Conservation (phyloP, 2,888 invertebrate species). For the Eupeodes luniger region DNA sequence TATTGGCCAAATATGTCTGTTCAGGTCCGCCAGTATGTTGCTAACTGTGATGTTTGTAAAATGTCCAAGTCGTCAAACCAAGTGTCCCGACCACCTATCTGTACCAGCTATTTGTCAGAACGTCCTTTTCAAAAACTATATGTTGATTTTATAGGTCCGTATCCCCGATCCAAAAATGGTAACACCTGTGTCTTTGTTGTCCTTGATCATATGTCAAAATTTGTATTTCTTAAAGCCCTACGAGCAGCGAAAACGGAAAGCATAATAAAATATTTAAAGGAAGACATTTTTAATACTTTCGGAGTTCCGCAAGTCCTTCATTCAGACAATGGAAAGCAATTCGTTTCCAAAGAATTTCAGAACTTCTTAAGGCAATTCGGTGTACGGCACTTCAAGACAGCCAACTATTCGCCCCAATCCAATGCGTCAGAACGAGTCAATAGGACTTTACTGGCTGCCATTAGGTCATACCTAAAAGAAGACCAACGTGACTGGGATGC, state of each 20-base stretch:
- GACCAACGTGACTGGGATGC: no score
- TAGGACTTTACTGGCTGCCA: no score
- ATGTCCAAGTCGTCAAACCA: background rate
- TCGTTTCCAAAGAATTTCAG: no score
- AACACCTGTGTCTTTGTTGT: constrained; percentile 13
- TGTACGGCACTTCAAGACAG: no score
- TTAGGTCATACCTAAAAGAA: no score
- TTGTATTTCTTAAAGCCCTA: background rate
- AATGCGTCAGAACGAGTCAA: no score
- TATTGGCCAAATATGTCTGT: background rate
- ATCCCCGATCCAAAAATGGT: background rate
- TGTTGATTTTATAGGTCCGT: background rate
- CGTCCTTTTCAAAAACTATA: background rate
- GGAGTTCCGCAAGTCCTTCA: no score
- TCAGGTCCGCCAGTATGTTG: background rate
- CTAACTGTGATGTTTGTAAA: background rate
- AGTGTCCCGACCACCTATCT: background rate
- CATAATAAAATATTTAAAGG: constrained; percentile 1
- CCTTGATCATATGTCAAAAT: constrained; percentile 16
- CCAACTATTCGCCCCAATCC: no score
- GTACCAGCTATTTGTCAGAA: background rate
- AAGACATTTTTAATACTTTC: no score
- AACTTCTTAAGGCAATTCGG: no score
- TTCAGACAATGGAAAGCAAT: no score
- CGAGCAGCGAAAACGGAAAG: background rate